Evolutionary conservation across 2,113 vertebrate species (phyloP), one percentile per base, ranked within the genome.

Genomic region (Pardalotus punctatus): DNA sequence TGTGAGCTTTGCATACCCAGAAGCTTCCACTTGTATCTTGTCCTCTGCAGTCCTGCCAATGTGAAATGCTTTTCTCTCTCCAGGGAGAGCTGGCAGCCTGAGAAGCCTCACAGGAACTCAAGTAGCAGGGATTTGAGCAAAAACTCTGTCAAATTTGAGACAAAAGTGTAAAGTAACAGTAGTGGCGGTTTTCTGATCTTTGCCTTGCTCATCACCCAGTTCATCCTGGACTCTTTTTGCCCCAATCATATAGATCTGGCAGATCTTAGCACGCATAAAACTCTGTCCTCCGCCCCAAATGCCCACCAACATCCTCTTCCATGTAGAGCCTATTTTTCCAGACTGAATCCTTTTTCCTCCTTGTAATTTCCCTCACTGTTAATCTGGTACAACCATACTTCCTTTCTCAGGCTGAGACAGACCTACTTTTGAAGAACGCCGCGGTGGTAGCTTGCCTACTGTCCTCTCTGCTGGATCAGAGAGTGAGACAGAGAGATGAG

Each of bases 381-480:
- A 20, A 7, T 11, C 62, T 0, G 2, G 56, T 24, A 31, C 23
- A 35, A 19, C 14, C 10, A 6, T 3, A 5, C 6, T 19, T 54
- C 35, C 17, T 15, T 76, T 36, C n/a, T 62, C n/a, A 53, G 31
- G 33, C 58, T 60, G 51, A 51, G 31, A 14, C 8, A 72, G 24
- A 35, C 15, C 24, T 48, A 7, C 38, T 28, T 43, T 43, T 57
- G n/a, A 9, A 45, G 29, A 4, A 1, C 22, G 12, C 15, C 15
- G 6, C n/a, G 7, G 21, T 12, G 0, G 1, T 10, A 7, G 4
- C 8, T 16, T 6, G 12, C 19, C 8, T 21, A 11, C 9, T 64
- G 22, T 38, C 19, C 43, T 62, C 16, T 40, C 51, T 83, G 48
- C 53, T 38, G 62, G 25, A 22, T 7, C 25, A 20, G 45, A 7